Percentiles rank a stretch among this genome's conserved stretches.
phyloP scores from a whole-genome alignment of 2,113 vertebrate species.

The Clarias gariepinus region DNA sequence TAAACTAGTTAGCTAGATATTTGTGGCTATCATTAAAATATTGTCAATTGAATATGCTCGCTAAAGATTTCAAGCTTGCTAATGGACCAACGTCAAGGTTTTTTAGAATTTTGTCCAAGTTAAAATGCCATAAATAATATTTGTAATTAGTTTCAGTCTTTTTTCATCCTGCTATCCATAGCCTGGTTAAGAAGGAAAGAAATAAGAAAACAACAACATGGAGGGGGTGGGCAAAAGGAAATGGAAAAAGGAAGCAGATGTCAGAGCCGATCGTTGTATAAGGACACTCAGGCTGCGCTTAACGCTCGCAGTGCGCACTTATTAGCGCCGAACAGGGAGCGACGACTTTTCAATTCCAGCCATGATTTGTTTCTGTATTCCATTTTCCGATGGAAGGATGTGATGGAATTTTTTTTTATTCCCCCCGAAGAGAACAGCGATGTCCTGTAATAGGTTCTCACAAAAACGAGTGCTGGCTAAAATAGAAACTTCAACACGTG shows the following conservation, averaged over 20 bases:
- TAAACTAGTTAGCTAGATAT: not conserved
- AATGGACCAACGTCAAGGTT: too few species aligned
- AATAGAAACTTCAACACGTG: conserved; percentile 95
- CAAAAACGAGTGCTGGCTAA: conserved; percentile 90
- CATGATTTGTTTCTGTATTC: conserved; percentile 99
- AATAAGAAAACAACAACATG: not conserved
- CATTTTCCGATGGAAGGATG: conserved; percentile 86
- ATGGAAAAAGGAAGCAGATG: conserved; percentile 29
- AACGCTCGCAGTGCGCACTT: not conserved
- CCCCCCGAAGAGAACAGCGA: conserved; percentile 72
- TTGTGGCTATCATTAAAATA: not conserved
- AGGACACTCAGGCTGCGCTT: not conserved
- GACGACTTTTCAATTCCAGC: conserved; percentile 99
- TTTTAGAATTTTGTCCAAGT: too few species aligned
- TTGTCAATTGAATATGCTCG: too few species aligned
- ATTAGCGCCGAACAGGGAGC: conserved; percentile 67
- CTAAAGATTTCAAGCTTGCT: not conserved
- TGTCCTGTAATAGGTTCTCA: conserved; percentile 95
- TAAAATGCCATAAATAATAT: not conserved
- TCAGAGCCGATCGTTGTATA: not conserved
- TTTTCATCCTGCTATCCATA: not conserved
- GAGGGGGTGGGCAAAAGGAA: not conserved
- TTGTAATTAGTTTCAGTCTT: not conserved
- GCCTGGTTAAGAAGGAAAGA: too few species aligned
- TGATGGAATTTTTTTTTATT: conserved; percentile 87